phyloP scores from a whole-genome alignment of 2,797 vertebrate genomes.

The Gadopsis marmoratus region DNA sequence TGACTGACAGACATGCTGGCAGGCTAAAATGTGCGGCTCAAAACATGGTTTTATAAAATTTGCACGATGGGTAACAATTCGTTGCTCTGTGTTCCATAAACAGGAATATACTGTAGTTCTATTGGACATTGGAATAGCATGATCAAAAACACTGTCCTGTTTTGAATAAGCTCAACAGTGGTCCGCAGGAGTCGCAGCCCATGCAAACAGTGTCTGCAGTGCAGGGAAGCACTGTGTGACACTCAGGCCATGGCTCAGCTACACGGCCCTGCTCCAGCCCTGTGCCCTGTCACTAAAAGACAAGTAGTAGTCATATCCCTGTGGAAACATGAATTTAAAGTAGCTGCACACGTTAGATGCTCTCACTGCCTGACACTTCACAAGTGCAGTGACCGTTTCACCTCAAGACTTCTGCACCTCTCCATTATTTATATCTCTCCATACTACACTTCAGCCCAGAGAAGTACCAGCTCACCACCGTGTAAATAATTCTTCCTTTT shows the following conservation, averaged over 20 bases:
- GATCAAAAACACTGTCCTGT: not conserved
- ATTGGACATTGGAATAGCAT: not conserved
- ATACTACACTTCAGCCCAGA: slow-evolving; percentile 24
- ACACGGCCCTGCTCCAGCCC: slow-evolving; percentile 14
- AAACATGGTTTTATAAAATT: not conserved
- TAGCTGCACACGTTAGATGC: slow-evolving; percentile 41
- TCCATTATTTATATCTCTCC: slow-evolving; percentile 58
- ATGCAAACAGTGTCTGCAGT: slow-evolving; percentile 10
- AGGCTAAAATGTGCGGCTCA: not conserved
- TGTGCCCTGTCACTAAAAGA: slow-evolving; percentile 22
- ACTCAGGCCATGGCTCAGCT: slow-evolving; percentile 16
- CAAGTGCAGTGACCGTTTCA: slow-evolving; percentile 63
- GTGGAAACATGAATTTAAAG: slow-evolving; percentile 55
- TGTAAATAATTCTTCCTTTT: slow-evolving; percentile 1
- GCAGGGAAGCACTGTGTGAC: slow-evolving; percentile 20
- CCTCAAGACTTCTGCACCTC: slow-evolving; percentile 29
- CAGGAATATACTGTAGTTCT: not conserved
- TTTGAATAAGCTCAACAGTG: slow-evolving; percentile 1
- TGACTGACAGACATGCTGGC: not conserved
- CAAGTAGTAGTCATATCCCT: slow-evolving; percentile 34
- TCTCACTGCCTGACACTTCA: slow-evolving; percentile 49
- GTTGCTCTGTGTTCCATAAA: not conserved
- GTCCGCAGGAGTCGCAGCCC: not conserved
- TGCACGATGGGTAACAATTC: not conserved
- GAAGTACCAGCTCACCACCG: slow-evolving; percentile 3